These are phyloP conservation scores for Oasisia sp. DNA, from an alignment of 2,888 invertebrate genomes.

Conservation along the genomic window DNA sequence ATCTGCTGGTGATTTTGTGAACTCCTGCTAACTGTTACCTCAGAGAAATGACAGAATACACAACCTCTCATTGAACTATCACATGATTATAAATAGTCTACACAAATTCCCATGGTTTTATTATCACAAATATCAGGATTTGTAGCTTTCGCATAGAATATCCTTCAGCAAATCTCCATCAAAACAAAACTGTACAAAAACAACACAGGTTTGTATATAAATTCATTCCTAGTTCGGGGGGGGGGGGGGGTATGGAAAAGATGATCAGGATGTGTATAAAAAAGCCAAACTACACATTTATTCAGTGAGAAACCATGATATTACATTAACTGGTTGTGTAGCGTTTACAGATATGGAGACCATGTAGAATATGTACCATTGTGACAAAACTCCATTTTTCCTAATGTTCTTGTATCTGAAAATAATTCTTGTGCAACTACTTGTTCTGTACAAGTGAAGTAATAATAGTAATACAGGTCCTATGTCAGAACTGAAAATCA, in stretches of 20 bases:
- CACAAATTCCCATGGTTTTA: too few relatives aligned
- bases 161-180: background rate
- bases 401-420: background rate
- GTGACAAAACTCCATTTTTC: background rate
- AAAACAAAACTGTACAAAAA: background rate
- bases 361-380: background rate
- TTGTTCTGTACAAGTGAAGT: too few relatives aligned
- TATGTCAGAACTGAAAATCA: too few relatives aligned
- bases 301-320: background rate
- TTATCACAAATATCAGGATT: too few relatives aligned
- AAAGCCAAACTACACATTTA: background rate
- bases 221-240: background rate
- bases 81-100: too few relatives aligned
- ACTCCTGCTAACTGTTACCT: too few relatives aligned
- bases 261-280: background rate
- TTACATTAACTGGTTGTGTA: background rate
- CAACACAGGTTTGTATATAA: background rate
- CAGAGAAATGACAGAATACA: too few relatives aligned
- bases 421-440: background rate
- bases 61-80: too few relatives aligned
- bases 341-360: background rate
- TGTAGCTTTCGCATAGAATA: background rate
- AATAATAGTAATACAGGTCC: too few relatives aligned
- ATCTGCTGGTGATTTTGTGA: too few relatives aligned
- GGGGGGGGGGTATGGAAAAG: background rate